phyloP scores from a whole-genome alignment of 2,797 vertebrate genomes.

The Pachyuromys duprasi region DNA sequence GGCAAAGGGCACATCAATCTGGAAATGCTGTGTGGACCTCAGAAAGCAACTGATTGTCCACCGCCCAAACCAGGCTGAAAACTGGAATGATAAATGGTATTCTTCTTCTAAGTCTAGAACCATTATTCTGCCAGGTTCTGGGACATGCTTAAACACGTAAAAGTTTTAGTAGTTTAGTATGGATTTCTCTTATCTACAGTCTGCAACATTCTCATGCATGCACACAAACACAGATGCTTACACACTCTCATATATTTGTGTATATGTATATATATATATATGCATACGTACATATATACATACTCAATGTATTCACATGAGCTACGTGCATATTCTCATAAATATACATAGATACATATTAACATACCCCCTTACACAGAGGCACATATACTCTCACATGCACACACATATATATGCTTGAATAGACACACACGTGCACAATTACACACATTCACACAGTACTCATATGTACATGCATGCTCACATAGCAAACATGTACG shows the following conservation, averaged over 20 bases:
- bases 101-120: neutral
- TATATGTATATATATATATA: too few relatives aligned
- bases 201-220: neutral
- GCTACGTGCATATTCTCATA: neutral
- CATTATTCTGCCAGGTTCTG: neutral
- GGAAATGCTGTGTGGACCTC: neutral
- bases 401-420: neutral
- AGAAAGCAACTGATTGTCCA: constrained; percentile 29
- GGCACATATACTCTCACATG: neutral
- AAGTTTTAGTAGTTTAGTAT: neutral
- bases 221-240: neutral
- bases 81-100: neutral
- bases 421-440: neutral
- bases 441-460: neutral
- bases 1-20: neutral
- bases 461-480: neutral
- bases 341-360: neutral
- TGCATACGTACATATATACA: too few relatives aligned
- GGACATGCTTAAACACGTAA: neutral
- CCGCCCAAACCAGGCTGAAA: neutral
- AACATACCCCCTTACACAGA: neutral
- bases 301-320: neutral
- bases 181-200: neutral
- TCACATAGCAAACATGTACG: neutral
- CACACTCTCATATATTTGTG: too few relatives aligned